Conservation (phyloP, 2,113 vertebrate species). For the Mastomys natalensis region DNA sequence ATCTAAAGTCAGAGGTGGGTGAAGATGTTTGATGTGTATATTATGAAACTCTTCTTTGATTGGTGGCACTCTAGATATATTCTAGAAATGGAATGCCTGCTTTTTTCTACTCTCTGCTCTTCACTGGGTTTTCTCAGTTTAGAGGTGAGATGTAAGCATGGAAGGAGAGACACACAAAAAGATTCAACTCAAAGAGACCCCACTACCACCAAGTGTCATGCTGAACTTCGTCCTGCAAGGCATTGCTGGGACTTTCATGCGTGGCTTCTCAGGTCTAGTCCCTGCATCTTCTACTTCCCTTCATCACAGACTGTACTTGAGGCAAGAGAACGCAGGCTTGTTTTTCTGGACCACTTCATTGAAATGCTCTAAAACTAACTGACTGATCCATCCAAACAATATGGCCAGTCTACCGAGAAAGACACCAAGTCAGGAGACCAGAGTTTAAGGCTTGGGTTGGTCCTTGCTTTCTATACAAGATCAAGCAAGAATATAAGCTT, state of each 20-base stretch:
- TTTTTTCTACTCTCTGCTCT: conserved; percentile 10
- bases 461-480: background rate
- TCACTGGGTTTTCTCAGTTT: background rate
- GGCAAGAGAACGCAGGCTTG: background rate
- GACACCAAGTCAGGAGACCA: background rate
- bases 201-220: accelerated
- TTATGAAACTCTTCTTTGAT: conserved; percentile 7
- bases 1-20: background rate
- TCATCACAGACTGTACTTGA: background rate
- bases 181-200: background rate
- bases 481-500: background rate
- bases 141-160: background rate
- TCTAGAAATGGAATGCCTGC: background rate
- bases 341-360: background rate
- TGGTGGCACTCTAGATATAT: background rate
- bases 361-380: background rate
- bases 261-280: background rate
- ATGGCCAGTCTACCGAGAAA: background rate
- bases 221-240: background rate
- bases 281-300: background rate
- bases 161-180: background rate
- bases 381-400: background rate
- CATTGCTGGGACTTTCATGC: background rate
- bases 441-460: background rate
- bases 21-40: background rate